phyloP scores from a whole-genome alignment of 2,888 invertebrate genomes.

The Acronicta aceris region DNA sequence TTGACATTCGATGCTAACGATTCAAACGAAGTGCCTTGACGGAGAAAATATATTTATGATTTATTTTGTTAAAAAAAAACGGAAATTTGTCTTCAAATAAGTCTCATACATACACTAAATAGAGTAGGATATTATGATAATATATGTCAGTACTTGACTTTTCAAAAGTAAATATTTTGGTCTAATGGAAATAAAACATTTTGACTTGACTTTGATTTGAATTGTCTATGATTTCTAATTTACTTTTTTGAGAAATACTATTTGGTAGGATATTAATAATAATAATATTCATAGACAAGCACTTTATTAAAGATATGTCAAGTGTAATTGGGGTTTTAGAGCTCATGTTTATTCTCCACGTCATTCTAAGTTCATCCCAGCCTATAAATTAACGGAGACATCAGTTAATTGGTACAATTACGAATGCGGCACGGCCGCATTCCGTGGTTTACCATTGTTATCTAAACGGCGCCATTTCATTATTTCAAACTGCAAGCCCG shows the following conservation, averaged over 20 bases:
- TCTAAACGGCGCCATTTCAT: constrained; percentile 62
- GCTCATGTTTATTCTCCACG: constrained; percentile 45
- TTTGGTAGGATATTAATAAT: too few species aligned
- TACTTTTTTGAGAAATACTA: too few species aligned
- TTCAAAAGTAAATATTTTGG: too few species aligned
- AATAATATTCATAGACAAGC: too few species aligned
- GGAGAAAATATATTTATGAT: neutral
- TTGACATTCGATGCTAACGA: constrained; percentile 36
- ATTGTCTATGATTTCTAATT: too few species aligned
- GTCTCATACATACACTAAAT: too few species aligned
- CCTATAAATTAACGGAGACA: constrained; percentile 76
- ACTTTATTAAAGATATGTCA: too few species aligned
- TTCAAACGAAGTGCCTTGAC: constrained; percentile 39
- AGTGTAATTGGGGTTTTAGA: constrained; percentile 18
- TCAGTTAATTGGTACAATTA: constrained; percentile 82
- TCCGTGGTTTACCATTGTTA: constrained; percentile 63
- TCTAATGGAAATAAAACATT: too few species aligned
- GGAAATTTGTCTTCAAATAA: too few species aligned
- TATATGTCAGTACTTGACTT: too few species aligned
- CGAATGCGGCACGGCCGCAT: constrained; percentile 75
- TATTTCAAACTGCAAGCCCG: constrained; percentile 59
- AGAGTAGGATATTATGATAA: too few species aligned
- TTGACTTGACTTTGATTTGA: too few species aligned
- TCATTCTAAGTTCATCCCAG: constrained; percentile 60
- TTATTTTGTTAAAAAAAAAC: constrained; percentile 4